A percentile compares a stretch with the other conserved stretches of the same genome.
Conservation (phyloP, 2,888 invertebrate genomes). For the Harpagoxenus sublaevis region DNA sequence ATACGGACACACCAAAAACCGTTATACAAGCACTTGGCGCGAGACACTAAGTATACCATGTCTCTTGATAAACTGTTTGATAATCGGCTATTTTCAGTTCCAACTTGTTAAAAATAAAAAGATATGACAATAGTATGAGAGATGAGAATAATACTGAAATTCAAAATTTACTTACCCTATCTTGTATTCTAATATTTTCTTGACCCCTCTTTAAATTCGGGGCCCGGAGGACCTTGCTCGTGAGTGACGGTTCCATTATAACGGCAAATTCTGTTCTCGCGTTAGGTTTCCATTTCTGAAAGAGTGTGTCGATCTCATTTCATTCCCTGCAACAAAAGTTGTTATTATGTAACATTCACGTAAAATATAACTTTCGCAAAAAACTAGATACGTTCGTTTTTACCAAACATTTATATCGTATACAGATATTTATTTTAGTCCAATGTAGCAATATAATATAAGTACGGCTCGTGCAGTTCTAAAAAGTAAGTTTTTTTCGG, state of each 20-base stretch:
- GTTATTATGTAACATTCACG: background rate
- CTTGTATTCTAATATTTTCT: slow-evolving; percentile 91
- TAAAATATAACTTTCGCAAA: background rate
- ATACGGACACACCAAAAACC: too few relatives aligned
- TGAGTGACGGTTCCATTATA: slow-evolving; percentile 86
- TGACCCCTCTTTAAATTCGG: slow-evolving; percentile 93
- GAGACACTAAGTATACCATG: too few relatives aligned
- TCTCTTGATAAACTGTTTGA: background rate
- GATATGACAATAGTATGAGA: background rate
- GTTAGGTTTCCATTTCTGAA: slow-evolving; percentile 80
- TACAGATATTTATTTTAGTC: background rate
- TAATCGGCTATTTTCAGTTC: background rate
- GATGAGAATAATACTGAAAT: background rate
- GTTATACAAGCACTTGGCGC: too few relatives aligned
- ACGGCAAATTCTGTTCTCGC: slow-evolving; percentile 52
- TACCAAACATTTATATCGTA: background rate
- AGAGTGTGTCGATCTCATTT: slow-evolving; percentile 64
- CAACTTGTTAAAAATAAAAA: background rate
- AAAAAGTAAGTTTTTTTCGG: background rate
- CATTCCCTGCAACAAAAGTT: slow-evolving; percentile 71
- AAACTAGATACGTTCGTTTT: background rate
- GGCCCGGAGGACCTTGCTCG: slow-evolving; percentile 91
- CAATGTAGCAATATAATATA: background rate
- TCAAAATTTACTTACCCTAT: slow-evolving; percentile 89
- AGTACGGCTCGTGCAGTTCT: background rate